Evolutionary conservation across 2,113 vertebrate genomes (phyloP).

Genomic region (Otocyon megalotis): DNA sequence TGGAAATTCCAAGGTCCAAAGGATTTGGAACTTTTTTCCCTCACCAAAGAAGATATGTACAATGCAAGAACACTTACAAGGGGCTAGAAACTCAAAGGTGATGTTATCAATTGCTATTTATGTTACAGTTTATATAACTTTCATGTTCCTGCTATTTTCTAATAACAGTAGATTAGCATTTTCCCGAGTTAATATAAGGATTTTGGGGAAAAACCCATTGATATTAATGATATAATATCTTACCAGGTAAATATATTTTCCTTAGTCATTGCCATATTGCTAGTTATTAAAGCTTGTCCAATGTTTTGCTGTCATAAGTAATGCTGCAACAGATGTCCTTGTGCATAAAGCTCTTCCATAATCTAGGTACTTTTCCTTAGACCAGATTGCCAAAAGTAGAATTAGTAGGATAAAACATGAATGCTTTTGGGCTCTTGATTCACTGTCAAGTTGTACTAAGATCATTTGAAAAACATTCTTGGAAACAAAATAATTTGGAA

Average conservation of each 20-base stretch:
- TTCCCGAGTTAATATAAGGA: slow-evolving; percentile 2
- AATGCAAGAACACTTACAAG: not conserved
- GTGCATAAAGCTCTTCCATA: not conserved
- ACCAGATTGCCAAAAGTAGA: not conserved
- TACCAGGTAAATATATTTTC: not conserved
- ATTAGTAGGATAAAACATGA: not conserved
- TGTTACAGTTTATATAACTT: not conserved
- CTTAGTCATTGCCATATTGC: not conserved
- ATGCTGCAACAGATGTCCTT: not conserved
- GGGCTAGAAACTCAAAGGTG: not conserved
- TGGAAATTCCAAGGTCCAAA: not conserved
- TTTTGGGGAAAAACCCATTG: not conserved
- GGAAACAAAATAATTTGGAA: not conserved
- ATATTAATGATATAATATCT: not conserved
- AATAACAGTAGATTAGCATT: not conserved
- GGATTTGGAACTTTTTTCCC: not conserved
- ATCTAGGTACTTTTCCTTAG: not conserved
- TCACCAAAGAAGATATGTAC: not conserved
- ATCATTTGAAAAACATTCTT: not conserved
- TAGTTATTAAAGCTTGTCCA: not conserved
- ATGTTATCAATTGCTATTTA: not conserved
- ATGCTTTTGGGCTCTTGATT: not conserved
- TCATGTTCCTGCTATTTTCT: not conserved
- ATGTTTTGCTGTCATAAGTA: not conserved
- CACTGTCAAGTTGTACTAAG: not conserved